Conservation (phyloP, 2,113 vertebrate genomes). For the Anthoscopus minutus region DNA sequence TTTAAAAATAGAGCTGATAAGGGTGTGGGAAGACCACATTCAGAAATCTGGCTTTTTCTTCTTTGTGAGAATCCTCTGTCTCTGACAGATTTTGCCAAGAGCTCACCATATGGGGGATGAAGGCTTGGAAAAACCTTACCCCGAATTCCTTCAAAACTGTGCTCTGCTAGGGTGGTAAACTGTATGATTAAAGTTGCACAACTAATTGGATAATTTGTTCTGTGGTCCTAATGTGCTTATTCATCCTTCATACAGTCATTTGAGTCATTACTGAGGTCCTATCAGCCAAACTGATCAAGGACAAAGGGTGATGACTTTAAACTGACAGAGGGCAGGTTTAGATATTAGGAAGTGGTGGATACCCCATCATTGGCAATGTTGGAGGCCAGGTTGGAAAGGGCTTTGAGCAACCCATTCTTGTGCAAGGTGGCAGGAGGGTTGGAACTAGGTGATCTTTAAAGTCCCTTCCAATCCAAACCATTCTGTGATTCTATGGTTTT, state of each 20-base stretch:
- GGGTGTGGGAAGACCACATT: neutral
- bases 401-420: neutral
- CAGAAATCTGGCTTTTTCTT: conserved; percentile 11
- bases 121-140: neutral
- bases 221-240: neutral
- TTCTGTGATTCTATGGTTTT: neutral
- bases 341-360: neutral
- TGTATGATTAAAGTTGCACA: neutral
- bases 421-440: neutral
- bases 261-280: neutral
- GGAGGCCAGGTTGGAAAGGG: neutral
- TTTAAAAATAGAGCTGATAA: conserved; percentile 36
- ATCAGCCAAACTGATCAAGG: neutral
- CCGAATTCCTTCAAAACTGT: neutral
- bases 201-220: neutral
- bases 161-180: neutral
- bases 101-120: neutral
- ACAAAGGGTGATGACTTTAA: neutral
- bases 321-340: neutral
- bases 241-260: neutral
- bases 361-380: neutral
- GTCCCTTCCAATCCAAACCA: neutral
- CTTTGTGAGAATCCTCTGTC: neutral
- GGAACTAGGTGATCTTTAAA: neutral
- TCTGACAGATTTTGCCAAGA: neutral